Base-by-base conservation (phyloP, 2,888 invertebrate species). In the Torymus auratus region DNA sequence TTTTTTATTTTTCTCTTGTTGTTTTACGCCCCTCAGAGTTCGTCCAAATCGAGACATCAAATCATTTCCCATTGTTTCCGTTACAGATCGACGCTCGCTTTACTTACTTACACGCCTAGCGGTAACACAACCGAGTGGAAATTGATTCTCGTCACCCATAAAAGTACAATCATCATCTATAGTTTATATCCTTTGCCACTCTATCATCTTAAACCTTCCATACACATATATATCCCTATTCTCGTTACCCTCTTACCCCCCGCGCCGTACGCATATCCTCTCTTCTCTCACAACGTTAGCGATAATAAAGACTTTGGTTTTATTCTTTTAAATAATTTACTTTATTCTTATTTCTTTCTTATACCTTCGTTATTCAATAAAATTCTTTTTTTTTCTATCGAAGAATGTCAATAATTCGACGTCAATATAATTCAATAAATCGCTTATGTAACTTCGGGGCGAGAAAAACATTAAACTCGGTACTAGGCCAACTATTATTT, bases 401-500 rank as follows among this genome's bases (percentile, higher is more conserved):
- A 87, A 88, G 87, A 88, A 86, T 86, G 85, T 88, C 87, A 89
- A 88, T 89, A 88, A 89, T 78, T 87, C 86, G 86, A 86, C 84
- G 85, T 81, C 80, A 67, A 78, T 73, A 86, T 83, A 85, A 85
- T 85, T 85, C 71, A 85, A 84, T 85, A 87, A 87, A 85, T 86
- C 86, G 85, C 85, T 87, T 84, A 86, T 83, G 84, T 83, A 86
- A 85, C 83, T 82, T 83, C 83, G 82, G 87, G 85, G 84, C 84
- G 84, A 84, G 82, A 83, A 85, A 88, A 88, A 87, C 85, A 88
- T 87, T 86, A 88, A 88, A 88, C 85, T 88, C 83, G 86, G 82
- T 85, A 86, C 88, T 89, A 89, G 89, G 89, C 89, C 89, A 89
- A 89, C 89, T 88, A 88, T 88, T 85, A 86, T 86, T 84, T 83